Base-by-base conservation (phyloP, 2,113 vertebrate species). In the Columba janthina region DNA sequence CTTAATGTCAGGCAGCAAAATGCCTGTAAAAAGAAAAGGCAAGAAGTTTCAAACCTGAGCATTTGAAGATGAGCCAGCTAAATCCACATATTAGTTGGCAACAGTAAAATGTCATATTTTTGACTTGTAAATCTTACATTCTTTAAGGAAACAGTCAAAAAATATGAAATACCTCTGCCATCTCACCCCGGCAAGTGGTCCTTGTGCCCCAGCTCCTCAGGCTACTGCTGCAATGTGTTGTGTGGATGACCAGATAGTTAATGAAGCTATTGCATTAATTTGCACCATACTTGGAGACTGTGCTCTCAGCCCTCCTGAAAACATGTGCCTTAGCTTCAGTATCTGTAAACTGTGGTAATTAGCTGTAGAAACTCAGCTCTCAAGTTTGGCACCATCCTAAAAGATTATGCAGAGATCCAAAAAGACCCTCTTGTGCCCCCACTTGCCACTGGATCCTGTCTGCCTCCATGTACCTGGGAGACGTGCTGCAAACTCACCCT, bases 401-500 rank as follows among this genome's bases (percentile, higher is more conserved):
- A 92, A 36, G 44, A 36, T 42, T 53, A 21, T 2, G 3, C 16
- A 81, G 53, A 67, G 48, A 69, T 69, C n/a, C 53, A 76, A 78
- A 81, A 81, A 78, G 6, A 40, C 31, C 31, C 15, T 70, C 31
- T 28, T 26, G 31, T 85, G 77, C 9, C 15, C 48, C 14, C 0
- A 4, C 28, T 90, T 92, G 48, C 36, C 31, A 29, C 51, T 51
- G 70, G 46, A 42, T 32, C 48, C 53, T 40, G 19, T 29, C 65
- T 74, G 12, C 21, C 3, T 71, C 46, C 19, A 16, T 15, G 32
- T 20, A 42, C 22, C 38, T 77, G 26, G 60, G 29, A 85, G n/a
- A 60, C 0, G 0, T 38, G 25, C 15, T 1, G 1, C 44, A 21
- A 58, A 7, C 40, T 70, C 60, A 17, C 11, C 1, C 17, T 0